A percentile compares a stretch with the other conserved stretches of the same genome.
phyloP scores from a whole-genome alignment of 2,888 invertebrate species.

The Lasioglossum lativentre region DNA sequence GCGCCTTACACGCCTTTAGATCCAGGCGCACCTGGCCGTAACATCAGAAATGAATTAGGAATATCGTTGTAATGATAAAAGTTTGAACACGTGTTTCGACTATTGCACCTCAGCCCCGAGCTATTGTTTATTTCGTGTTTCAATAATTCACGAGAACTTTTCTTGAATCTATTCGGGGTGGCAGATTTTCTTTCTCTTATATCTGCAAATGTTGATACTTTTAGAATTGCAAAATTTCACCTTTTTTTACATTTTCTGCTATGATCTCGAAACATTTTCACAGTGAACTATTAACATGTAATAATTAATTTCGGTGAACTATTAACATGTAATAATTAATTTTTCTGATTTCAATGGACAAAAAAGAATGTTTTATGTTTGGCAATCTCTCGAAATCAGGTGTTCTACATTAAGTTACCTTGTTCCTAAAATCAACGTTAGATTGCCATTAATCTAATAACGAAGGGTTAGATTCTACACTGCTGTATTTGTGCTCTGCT shows the following conservation, averaged over 20 bases:
- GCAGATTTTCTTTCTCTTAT: not conserved
- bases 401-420: too few relatives aligned
- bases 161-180: not conserved
- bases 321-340: too few relatives aligned
- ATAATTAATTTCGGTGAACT: too few relatives aligned
- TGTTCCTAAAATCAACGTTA: not conserved
- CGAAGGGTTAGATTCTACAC: conserved; percentile 36
- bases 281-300: not conserved
- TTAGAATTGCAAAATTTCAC: not conserved
- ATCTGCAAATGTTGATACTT: too few relatives aligned
- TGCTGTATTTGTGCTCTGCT: not conserved
- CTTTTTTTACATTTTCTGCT: not conserved
- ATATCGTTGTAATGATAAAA: not conserved
- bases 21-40: not conserved
- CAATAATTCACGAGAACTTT: not conserved
- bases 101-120: not conserved
- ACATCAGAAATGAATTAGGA: conserved; percentile 8
- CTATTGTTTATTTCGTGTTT: not conserved
- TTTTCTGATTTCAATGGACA: too few relatives aligned
- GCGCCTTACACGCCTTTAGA: not conserved
- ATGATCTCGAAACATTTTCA: not conserved
- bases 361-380: too few relatives aligned
- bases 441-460: conserved; percentile 28
- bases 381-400: too few relatives aligned
- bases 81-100: not conserved